Conservation (phyloP, 1,140 invertebrate genomes). For the Kradibia gibbosae region DNA sequence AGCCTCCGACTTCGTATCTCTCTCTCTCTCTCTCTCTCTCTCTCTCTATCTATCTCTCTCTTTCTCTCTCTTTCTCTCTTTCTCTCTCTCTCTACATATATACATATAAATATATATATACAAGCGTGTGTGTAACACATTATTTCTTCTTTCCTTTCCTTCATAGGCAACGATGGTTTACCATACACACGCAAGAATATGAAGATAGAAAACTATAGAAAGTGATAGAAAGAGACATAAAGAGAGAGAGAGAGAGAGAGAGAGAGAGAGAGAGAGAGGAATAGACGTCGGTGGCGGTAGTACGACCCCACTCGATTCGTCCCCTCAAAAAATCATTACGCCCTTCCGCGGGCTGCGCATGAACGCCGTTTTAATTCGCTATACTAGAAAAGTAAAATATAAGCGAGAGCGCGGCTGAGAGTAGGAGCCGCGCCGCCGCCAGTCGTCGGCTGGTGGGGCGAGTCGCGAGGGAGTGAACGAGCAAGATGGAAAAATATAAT, state of each 20-base stretch:
- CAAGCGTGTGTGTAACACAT: too few species aligned
- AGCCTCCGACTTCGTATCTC: not conserved
- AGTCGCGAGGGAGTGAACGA: slow-evolving; percentile 33
- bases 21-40: slow-evolving; percentile 33
- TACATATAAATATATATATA: too few species aligned
- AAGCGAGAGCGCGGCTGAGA: slow-evolving; percentile 53
- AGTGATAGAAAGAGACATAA: slow-evolving; percentile 31
- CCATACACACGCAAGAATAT: not conserved
- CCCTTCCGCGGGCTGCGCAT: slow-evolving; percentile 73
- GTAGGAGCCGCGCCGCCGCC: slow-evolving; percentile 29
- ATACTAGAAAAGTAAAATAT: slow-evolving; percentile 74
- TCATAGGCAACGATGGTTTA: not conserved
- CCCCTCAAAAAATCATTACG: slow-evolving; percentile 75
- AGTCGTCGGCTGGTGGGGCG: slow-evolving; percentile 38
- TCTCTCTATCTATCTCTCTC: too few species aligned
- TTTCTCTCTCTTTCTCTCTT: too few species aligned
- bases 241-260: slow-evolving; percentile 41
- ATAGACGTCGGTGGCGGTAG: slow-evolving; percentile 14
- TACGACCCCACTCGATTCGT: slow-evolving; percentile 72
- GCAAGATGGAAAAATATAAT: slow-evolving; percentile 44
- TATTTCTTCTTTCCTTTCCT: too few species aligned
- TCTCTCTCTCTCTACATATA: too few species aligned
- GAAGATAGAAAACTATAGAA: too few species aligned
- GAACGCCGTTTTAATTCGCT: slow-evolving; percentile 75
- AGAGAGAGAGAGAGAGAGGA: slow-evolving; percentile 26